Conservation (phyloP, 2,113 vertebrate genomes). For the Xenopus laevis region DNA sequence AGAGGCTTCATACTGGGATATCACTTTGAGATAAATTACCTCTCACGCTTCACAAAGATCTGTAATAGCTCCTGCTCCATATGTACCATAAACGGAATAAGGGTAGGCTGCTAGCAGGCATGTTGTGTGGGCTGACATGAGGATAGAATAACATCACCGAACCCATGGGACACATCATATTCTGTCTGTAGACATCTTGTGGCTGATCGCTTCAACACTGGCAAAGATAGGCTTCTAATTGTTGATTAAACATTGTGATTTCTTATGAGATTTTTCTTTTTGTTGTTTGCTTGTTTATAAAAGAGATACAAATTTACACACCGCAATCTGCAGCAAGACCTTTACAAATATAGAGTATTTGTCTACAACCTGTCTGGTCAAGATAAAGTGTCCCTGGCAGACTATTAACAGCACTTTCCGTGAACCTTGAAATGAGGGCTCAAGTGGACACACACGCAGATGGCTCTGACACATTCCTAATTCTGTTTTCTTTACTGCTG, state of each 20-base stretch:
- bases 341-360: slow-evolving; percentile 39
- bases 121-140: background rate
- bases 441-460: slow-evolving; percentile 69
- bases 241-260: background rate
- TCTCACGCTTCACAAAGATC: no score
- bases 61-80: no score
- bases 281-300: background rate
- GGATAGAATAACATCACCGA: background rate
- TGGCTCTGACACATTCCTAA: slow-evolving; percentile 64
- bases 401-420: slow-evolving; percentile 61
- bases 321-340: background rate
- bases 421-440: slow-evolving; percentile 71
- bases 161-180: background rate
- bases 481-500: slow-evolving; percentile 59
- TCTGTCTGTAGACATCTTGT: background rate
- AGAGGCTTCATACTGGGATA: slow-evolving; percentile 18
- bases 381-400: slow-evolving; percentile 64
- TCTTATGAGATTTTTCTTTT: no score
- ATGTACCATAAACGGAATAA: background rate
- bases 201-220: background rate
- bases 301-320: background rate
- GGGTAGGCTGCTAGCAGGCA: background rate
- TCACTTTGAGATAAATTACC: no score
- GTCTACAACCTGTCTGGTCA: slow-evolving; percentile 50
- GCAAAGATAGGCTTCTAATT: background rate